Evolutionary conservation across 2,113 vertebrate species (phyloP).

Genomic region (Parotia lawesii): DNA sequence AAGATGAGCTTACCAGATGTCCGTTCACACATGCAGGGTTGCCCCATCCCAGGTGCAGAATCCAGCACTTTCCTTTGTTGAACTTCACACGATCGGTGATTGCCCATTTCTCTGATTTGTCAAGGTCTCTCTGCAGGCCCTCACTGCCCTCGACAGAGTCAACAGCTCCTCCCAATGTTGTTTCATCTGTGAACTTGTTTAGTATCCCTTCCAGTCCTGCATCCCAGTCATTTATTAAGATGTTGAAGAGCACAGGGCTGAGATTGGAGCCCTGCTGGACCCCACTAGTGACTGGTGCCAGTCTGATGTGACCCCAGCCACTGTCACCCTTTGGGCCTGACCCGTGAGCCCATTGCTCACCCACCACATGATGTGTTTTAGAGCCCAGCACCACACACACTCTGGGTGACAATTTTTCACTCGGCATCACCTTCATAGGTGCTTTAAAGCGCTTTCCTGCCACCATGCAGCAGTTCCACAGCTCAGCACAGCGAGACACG

Average conservation of each 20-base stretch:
- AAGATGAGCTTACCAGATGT: not conserved
- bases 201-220: not conserved
- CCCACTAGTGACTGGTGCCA: not conserved
- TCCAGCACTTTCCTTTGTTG: not conserved
- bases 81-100: not conserved
- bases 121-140: not conserved
- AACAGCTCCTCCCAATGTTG: not conserved
- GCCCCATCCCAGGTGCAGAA: not conserved
- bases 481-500: not conserved
- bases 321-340: not conserved
- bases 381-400: not conserved
- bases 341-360: not conserved
- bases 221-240: not conserved
- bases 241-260: not conserved
- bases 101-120: not conserved
- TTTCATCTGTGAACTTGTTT: not conserved
- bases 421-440: not conserved
- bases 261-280: not conserved
- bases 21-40: not conserved
- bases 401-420: not conserved
- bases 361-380: not conserved
- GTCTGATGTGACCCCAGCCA: not conserved
- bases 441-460: not conserved
- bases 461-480: fast-evolving
- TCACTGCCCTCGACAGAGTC: fast-evolving